These are phyloP conservation scores for Alloscopus bannaensis DNA, from an alignment of 2,888 invertebrate genomes.

Conservation along the genomic window DNA sequence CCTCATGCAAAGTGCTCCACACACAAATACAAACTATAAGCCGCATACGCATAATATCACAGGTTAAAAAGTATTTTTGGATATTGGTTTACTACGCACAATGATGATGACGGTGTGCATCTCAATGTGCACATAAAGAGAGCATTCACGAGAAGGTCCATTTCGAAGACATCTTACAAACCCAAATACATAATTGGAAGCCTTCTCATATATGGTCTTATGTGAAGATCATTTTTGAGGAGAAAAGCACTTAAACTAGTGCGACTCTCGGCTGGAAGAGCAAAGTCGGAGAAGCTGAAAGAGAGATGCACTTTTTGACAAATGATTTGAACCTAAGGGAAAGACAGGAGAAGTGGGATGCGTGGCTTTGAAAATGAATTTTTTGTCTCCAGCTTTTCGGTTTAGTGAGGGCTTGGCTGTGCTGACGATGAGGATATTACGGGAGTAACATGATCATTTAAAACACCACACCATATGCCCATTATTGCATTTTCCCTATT, in stretches of 20 bases:
- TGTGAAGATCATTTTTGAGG: too few relatives aligned
- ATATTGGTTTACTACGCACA: background rate
- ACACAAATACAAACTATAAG: background rate
- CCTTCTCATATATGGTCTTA: too few relatives aligned
- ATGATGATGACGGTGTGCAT: slow-evolving; percentile 10
- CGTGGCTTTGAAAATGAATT: slow-evolving; percentile 24
- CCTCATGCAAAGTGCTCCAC: background rate
- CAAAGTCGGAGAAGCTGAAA: background rate
- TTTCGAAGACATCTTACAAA: too few relatives aligned
- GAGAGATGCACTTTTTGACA: slow-evolving; percentile 45
- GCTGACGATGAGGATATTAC: slow-evolving; percentile 21
- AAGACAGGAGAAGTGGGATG: slow-evolving; percentile 26
- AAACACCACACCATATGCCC: slow-evolving; percentile 24
- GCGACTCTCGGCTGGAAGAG: too few relatives aligned
- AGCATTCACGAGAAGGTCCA: too few relatives aligned
- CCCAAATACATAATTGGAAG: too few relatives aligned
- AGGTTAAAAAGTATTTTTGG: slow-evolving; percentile 4
- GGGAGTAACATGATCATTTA: slow-evolving; percentile 43
- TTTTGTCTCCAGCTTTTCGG: background rate
- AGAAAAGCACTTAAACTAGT: too few relatives aligned
- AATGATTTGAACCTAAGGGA: slow-evolving; percentile 14
- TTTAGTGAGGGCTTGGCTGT: background rate
- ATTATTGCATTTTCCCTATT: slow-evolving; percentile 24
- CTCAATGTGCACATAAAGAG: background rate
- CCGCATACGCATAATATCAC: background rate